Evolutionary conservation across 2,113 vertebrate species (phyloP), one percentile per base, ranked within the genome.

Genomic region (Prolemur simus): DNA sequence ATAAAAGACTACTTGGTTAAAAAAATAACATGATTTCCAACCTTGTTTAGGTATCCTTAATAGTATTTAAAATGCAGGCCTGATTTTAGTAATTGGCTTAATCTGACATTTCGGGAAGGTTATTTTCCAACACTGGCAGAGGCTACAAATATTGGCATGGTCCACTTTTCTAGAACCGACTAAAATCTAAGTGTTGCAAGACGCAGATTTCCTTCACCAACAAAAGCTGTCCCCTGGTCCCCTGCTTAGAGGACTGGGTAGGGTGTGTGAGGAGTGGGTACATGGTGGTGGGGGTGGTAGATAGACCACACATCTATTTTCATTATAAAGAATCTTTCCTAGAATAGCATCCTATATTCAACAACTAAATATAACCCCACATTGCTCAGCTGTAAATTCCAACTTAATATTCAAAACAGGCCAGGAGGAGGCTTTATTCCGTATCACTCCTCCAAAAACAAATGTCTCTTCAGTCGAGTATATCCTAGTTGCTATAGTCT

Each of bases 1-100:
- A 99, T 98, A 98, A 98, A 99, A 99, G 98, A 99, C 98, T 98
- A 99, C 97, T 98, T 97, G 86, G 90, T 98, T 97, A 97, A 98
- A 98, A 88, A 56, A 69, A 89, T 27, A 77, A 81, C 95, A 95
- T 39, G 1, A 77, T 98, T 97, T 97, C 74, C 97, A 98, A 96
- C 93, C 97, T 98, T 98, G 95, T 97, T 98, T 97, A 97, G 98
- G 77, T 98, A 98, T 94, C 96, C 89, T 96, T 98, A 98, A 97
- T 97, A 97, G 97, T 97, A 98, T 95, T 84, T 32, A 97, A 98
- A 98, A 98, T 93, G 95, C 17, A 93, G 88, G 21, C 47, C 91
- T 93, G 92, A 87, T 97, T 98, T 98, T 96, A 97, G 87, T 94
- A 97, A 98, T 89, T 95, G 92, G 66, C 82, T 98, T 98, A 96